Evolutionary conservation across 2,888 invertebrate species (phyloP).

Genomic region (Geophilus truncorum): DNA sequence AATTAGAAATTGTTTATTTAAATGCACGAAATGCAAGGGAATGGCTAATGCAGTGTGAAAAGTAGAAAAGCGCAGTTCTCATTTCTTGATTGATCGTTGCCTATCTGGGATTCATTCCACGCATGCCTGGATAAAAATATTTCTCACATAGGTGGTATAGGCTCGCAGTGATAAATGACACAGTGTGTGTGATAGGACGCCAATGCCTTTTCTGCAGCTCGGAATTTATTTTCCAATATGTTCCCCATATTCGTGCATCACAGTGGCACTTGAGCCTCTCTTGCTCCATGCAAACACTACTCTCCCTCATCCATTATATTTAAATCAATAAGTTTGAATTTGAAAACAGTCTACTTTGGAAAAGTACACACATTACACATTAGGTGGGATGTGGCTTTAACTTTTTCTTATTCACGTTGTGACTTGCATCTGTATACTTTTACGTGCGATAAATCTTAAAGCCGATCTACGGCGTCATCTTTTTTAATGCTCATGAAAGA

Average conservation of each 20-base stretch:
- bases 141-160: conserved; percentile 22
- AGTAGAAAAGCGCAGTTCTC: background rate
- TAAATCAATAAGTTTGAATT: conserved; percentile 24
- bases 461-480: no score
- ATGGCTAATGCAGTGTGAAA: background rate
- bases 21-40: background rate
- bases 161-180: conserved; percentile 19
- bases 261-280: conserved; percentile 7
- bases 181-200: background rate
- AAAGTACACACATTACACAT: conserved; percentile 2
- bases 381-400: no score
- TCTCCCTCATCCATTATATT: conserved; percentile 13
- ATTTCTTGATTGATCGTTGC: conserved; percentile 18
- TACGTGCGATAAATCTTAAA: background rate
- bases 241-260: conserved; percentile 20
- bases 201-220: conserved; percentile 8
- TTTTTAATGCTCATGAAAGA: no score
- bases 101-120: conserved; percentile 27
- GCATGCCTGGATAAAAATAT: conserved; percentile 21
- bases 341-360: background rate
- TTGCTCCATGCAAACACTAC: background rate
- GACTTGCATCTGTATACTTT: background rate
- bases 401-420: background rate
- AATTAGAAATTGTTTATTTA: background rate
- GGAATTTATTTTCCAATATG: conserved; percentile 27